Base-by-base conservation (phyloP, 2,797 vertebrate species). In the Alosa sapidissima region DNA sequence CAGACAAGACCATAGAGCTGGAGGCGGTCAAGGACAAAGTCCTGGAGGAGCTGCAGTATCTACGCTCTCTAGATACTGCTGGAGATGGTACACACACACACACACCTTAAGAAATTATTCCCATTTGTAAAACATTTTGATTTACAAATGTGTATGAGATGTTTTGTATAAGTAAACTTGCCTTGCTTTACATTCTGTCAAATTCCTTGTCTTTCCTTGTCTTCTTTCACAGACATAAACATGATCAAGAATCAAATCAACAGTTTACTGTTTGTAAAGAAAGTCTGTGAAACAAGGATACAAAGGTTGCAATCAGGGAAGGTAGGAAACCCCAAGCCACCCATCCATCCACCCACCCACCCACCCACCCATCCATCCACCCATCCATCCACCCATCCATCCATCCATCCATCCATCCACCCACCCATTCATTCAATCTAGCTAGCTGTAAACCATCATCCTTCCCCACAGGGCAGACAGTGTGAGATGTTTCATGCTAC, bases 191-290 rank as follows among this genome's bases (percentile, higher is more conserved):
- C n/a, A 75, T 45, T 14, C 13, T 75, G 68, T 75, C 11, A 41
- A 45, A 1, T 45, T n/a, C n/a, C n/a, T n/a, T n/a, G n/a, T n/a
- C n/a, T n/a, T n/a, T n/a, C n/a, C n/a, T 54, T 90, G 1, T 90
- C 90, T 21, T 92, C 93, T 10, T 87, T 93, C 91, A 88, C 91
- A 99, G 98, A 99, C 96, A 99, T 99, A 92, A 99, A 98, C 92
- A 96, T 96, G 91, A 99, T 99, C 91, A 99, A 99, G 95, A 99
- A 99, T 96, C 98, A 99, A 94, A 99, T 99, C 91, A 99, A 99
- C 95, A 99, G 98, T 94, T 97, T 99, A 93, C 94, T 99, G 85
- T 99, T 99, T 96, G 98, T 99, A 93, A 98, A 97, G 95, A 99
- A 99, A 96, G 95, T 99, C 93, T 99, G 98, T 95, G 98, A 99